These are phyloP conservation scores for Cyphomyrus discorhynchus DNA, from an alignment of 2,113 vertebrate genomes.

Conservation along the genomic window DNA sequence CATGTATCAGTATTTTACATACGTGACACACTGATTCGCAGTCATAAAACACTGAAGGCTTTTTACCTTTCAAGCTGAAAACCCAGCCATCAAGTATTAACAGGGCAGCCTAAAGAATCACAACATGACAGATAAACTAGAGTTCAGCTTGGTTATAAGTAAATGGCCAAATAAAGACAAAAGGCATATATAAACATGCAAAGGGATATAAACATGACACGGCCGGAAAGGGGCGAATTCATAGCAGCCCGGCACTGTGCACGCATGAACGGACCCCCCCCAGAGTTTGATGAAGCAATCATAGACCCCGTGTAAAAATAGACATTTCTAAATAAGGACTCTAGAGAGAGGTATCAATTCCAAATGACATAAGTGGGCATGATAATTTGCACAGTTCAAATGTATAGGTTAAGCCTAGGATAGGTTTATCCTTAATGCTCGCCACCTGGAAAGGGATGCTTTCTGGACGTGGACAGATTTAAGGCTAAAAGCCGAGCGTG, in stretches of 20 bases:
- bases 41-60: neutral
- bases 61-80: neutral
- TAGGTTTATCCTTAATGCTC: neutral
- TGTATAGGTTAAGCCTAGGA: neutral
- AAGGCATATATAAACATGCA: neutral
- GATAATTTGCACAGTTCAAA: neutral
- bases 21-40: neutral
- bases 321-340: slow-evolving; percentile 6
- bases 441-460: neutral
- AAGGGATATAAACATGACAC: neutral
- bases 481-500: neutral
- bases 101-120: neutral
- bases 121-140: neutral
- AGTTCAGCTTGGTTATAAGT: neutral
- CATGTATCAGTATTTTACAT: neutral
- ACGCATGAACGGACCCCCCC: neutral
- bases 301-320: neutral
- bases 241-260: neutral
- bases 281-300: neutral
- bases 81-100: neutral
- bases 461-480: neutral
- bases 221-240: neutral
- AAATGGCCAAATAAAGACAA: neutral
- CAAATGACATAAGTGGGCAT: neutral
- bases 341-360: slow-evolving; percentile 9